phyloP scores from a whole-genome alignment of 2,888 invertebrate species.

The Chouioia cunea region DNA sequence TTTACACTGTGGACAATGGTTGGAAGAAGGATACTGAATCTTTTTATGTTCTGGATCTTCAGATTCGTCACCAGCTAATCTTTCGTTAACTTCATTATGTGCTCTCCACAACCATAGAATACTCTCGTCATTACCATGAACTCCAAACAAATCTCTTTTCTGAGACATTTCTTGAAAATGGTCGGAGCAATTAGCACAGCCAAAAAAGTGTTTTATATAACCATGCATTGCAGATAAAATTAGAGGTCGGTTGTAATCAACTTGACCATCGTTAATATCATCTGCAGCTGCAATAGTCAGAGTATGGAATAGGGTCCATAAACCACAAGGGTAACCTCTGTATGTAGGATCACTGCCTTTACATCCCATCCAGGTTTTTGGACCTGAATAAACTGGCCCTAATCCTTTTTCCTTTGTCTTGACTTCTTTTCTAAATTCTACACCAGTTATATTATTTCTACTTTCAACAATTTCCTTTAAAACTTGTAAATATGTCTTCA shows the following conservation, averaged over 20 bases:
- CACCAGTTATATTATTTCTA: conserved; percentile 73
- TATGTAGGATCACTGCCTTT: conserved; percentile 80
- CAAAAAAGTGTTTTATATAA: conserved; percentile 93
- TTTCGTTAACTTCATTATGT: conserved; percentile 92
- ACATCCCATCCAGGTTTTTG: conserved; percentile 82
- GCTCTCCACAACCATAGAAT: conserved; percentile 95
- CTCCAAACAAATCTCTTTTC: conserved; percentile 77
- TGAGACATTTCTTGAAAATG: conserved; percentile 92
- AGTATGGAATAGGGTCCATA: conserved; percentile 96
- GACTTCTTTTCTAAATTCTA: conserved; percentile 73
- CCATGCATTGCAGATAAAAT: conserved; percentile 87
- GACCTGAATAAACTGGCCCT: conserved; percentile 72
- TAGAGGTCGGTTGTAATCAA: conserved; percentile 70
- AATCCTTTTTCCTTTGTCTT: conserved; percentile 71
- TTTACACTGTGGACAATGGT: conserved; percentile 79
- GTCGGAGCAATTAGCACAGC: conserved; percentile 89
- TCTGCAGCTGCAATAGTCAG: conserved; percentile 79
- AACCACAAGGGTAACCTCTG: conserved; percentile 92
- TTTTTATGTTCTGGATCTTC: conserved; percentile 94
- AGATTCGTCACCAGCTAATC: conserved; percentile 86
- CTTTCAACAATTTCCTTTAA: conserved; percentile 72
- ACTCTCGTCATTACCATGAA: conserved; percentile 79
- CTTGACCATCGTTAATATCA: conserved; percentile 31
- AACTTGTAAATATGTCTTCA: conserved; percentile 67
- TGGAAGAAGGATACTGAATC: conserved; percentile 83